Base-by-base conservation (phyloP, 2,113 vertebrate genomes). In the Bubo bubo region DNA sequence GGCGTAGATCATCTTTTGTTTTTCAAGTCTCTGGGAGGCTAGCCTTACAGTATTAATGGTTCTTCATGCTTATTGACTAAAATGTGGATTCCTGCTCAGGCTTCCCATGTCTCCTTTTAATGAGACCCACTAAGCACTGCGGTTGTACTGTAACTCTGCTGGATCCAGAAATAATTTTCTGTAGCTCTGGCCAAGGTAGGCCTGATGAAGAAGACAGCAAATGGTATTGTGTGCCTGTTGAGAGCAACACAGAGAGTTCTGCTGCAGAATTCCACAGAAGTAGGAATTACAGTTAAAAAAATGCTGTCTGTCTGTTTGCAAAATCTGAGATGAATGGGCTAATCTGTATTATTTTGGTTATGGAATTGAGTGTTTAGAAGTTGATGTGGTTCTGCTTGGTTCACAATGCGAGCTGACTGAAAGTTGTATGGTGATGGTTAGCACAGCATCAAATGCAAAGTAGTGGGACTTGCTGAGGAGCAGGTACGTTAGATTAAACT, bases 391-490 rank as follows among this genome's bases (percentile, higher is more conserved):
- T 85, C 72, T 88, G 35, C 59, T 70, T 19, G 39, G 20, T 52
- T 76, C 45, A 37, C 26, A 53, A 13, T 28, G 13, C n/a, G 32
- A 60, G 22, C 53, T 82, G 50, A 24, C 34, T 70, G 35, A 6
- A 62, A 37, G 35, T n/a, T 81, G 7, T 27, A 1, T 24, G 35
- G 26, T 73, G 22, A 8, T 0, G 2, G 0, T 83, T 75, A 58
- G 45, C 6, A 1, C 4, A 37, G 49, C 22, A 12, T 87, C 24
- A 47, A 35, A n/a, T 43, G 34, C 30, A 35, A 32, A 47, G 45
- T 43, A 26, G 17, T 32, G 20, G 35, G 71, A 52, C 72, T 41
- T 49, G 13, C 49, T 49, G 53, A 55, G 39, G 23, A 66, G 19
- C 23, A 49, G 21, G 8, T 74, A 5, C 52, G 23, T 68, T 56